Evolutionary conservation across 2,113 vertebrate species (phyloP), one percentile per base, ranked within the genome.

Genomic region (Corapipo altera): DNA sequence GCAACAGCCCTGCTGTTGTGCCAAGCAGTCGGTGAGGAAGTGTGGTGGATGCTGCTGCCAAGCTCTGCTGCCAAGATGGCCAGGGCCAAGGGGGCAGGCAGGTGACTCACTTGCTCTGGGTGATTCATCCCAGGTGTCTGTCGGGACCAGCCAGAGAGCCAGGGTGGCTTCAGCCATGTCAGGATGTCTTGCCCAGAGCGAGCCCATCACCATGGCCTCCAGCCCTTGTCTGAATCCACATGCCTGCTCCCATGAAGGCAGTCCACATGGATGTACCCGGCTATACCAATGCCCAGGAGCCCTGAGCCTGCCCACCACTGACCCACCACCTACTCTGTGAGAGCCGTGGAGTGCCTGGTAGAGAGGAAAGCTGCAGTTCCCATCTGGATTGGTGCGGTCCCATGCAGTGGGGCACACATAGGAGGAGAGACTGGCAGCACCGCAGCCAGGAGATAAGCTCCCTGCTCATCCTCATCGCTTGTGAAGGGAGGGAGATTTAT

Each of bases 401-500:
- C 30, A 5, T 0, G 4, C 5, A 2, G 69, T 27, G 5, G 27
- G 77, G 66, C 1, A 0, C 8, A 2, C 2, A 74, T 26, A 23
- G 87, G 83, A 71, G 73, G 66, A 77, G 75, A 6, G 5, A 61
- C 66, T 88, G 89, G 89, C 87, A 79, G 89, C 13, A 2, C 49
- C 54, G 21, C 79, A 74, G 95, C 82, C 21, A 0, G 79, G 79
- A 97, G 96, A 96, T 95, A 92, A 96, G 95, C 95, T 96, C 75
- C 75, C 67, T 14, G 54, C 88, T 96, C 93, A 88, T 88, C 95
- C 93, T 83, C 91, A 91, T 88, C 19, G 33, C 41, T 2, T 80
- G 75, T 94, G 93, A 96, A 62, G 52, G 91, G 48, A 92, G 61
- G 33, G 90, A 96, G 96, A 97, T 96, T 96, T 97, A 97, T 94